Evolutionary conservation across 2,113 vertebrate species (phyloP).

Genomic region (Marcusenius ussheri): DNA sequence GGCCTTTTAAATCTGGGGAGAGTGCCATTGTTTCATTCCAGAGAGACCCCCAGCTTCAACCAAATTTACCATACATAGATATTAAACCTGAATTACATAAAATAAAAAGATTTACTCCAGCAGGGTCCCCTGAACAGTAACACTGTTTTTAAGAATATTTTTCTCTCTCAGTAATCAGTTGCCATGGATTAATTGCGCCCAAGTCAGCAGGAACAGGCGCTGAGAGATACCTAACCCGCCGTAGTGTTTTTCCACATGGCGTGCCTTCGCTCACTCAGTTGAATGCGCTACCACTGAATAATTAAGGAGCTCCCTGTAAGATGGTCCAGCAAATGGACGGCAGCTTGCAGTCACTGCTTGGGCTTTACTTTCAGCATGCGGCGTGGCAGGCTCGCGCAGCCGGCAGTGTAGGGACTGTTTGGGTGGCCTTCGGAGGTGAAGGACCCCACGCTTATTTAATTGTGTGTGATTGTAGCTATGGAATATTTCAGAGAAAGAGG

Average conservation of each 20-base stretch:
- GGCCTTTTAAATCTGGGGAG: conserved; percentile 11
- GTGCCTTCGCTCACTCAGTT: not conserved
- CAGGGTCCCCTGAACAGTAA: not conserved
- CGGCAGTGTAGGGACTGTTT: conserved; percentile 35
- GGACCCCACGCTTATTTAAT: conserved; percentile 30
- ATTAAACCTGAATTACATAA: not conserved
- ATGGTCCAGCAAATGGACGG: not conserved
- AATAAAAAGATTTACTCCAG: not conserved
- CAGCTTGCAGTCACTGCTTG: conserved; percentile 29
- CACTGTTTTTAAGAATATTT: not conserved
- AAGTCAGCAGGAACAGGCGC: not conserved
- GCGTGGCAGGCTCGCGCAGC: conserved; percentile 53
- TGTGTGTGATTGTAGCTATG: conserved; percentile 49
- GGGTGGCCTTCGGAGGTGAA: conserved; percentile 36
- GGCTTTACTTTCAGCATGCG: conserved; percentile 38
- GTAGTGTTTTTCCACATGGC: not conserved
- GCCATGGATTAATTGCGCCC: not conserved
- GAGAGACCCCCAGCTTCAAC: not conserved
- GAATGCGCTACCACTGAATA: not conserved
- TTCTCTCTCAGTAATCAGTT: not conserved
- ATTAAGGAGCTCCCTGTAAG: conserved; percentile 15
- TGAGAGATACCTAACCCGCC: not conserved
- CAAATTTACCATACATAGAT: not conserved
- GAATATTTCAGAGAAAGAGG: conserved; percentile 39
- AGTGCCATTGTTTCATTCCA: not conserved